Conservation (phyloP, 1,140 invertebrate species). For the Aphelenchoides fujianensis region DNA sequence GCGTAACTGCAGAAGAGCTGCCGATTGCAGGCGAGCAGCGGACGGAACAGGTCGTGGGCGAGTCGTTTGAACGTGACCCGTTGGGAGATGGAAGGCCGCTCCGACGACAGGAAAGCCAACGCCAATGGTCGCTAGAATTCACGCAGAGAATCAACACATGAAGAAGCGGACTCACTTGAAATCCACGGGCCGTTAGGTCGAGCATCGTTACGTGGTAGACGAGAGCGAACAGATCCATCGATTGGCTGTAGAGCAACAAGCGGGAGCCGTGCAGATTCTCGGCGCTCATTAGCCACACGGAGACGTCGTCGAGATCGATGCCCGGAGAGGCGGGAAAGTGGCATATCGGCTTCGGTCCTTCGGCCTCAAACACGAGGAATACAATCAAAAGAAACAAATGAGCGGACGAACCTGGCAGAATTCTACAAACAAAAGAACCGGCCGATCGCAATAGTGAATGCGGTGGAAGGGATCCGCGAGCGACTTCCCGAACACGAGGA, state of each 20-base stretch:
- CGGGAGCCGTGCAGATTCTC: constrained; percentile 53
- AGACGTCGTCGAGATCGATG: constrained; percentile 42
- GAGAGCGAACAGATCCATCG: constrained; percentile 43
- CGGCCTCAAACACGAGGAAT: constrained; percentile 38
- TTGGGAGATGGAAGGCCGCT: constrained; percentile 33
- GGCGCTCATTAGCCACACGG: constrained; percentile 56
- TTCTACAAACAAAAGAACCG: constrained; percentile 44
- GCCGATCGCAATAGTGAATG: constrained; percentile 27
- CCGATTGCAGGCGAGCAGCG: constrained; percentile 50
- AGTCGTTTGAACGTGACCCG: constrained; percentile 29
- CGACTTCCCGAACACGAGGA: constrained; percentile 43
- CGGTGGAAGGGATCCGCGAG: constrained; percentile 45
- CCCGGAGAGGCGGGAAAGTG: constrained; percentile 31
- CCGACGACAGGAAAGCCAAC: constrained; percentile 37
- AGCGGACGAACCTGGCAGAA: constrained; percentile 40
- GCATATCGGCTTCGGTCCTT: constrained; percentile 35
- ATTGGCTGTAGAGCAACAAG: constrained; percentile 46
- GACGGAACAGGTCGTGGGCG: constrained; percentile 32
- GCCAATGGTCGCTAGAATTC: constrained; percentile 54
- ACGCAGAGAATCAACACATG: neutral
- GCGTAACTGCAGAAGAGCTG: constrained; percentile 37
- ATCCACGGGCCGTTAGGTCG: constrained; percentile 52
- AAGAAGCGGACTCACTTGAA: constrained; percentile 36
- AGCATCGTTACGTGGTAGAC: constrained; percentile 49
- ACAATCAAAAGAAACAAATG: constrained; percentile 22